Conservation (phyloP, 2,888 invertebrate genomes). For the Drosophila greeni region DNA sequence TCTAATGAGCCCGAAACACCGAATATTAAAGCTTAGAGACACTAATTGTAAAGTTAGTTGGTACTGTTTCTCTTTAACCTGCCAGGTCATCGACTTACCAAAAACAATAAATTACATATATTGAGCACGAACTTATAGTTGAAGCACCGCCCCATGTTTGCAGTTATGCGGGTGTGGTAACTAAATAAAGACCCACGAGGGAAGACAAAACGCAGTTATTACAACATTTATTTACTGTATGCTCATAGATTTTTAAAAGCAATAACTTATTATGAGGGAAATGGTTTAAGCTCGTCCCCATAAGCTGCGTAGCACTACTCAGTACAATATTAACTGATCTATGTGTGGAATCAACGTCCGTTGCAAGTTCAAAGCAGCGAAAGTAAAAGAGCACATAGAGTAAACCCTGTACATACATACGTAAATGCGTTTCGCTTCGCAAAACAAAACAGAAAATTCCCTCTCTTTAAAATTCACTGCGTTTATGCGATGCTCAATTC, state of each 20-base stretch:
- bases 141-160: constrained; percentile 77
- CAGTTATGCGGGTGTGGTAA: background rate
- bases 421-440: constrained; percentile 21
- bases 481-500: constrained; percentile 2
- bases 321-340: constrained; percentile 26
- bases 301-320: background rate
- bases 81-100: constrained; percentile 69
- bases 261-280: background rate
- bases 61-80: background rate
- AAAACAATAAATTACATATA: constrained; percentile 83
- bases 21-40: background rate
- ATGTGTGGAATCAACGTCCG: constrained; percentile 37
- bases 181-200: constrained; percentile 13
- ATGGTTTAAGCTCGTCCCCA: background rate
- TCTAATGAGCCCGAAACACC: background rate
- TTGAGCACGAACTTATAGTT: constrained; percentile 84
- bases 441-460: constrained; percentile 28
- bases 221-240: constrained; percentile 16
- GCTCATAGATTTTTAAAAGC: background rate
- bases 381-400: constrained; percentile 18
- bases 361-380: constrained; percentile 44
- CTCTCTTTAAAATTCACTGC: constrained; percentile 1
- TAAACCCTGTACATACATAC: constrained; percentile 7
- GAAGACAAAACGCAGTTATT: constrained; percentile 22
- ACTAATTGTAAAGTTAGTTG: background rate